These are phyloP conservation scores for Sphecodes monilicornis DNA, from an alignment of 2,888 invertebrate genomes.

Conservation along the genomic window DNA sequence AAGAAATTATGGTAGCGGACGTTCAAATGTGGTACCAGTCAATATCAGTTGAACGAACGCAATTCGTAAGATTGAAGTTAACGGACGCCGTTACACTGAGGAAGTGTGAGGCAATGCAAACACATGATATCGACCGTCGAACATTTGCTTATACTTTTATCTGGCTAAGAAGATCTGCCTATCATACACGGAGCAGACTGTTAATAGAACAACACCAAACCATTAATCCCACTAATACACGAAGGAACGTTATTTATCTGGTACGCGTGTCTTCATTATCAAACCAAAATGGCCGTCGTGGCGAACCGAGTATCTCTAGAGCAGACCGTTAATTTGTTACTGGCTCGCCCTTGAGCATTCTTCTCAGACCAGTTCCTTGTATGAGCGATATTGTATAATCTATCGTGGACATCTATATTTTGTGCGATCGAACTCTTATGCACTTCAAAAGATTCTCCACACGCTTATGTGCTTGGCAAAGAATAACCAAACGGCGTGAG, in stretches of 20 bases:
- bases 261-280: slow-evolving; percentile 65
- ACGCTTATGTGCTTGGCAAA: neutral
- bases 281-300: slow-evolving; percentile 68
- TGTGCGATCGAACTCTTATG: neutral
- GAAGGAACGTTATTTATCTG: slow-evolving; percentile 59
- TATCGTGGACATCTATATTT: slow-evolving; percentile 33
- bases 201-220: slow-evolving; percentile 37
- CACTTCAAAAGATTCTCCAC: slow-evolving; percentile 7
- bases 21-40: neutral
- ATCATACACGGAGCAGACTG: slow-evolving; percentile 6
- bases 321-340: slow-evolving; percentile 35
- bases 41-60: neutral
- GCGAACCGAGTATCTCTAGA: slow-evolving; percentile 55
- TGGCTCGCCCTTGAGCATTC: slow-evolving; percentile 32
- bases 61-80: neutral
- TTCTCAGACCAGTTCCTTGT: slow-evolving; percentile 31
- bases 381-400: slow-evolving; percentile 21
- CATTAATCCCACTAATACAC: slow-evolving; percentile 51
- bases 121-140: slow-evolving; percentile 6
- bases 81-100: neutral
- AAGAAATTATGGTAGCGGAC: neutral
- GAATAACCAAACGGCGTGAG: neutral
- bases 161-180: slow-evolving; percentile 23
- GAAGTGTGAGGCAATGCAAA: slow-evolving; percentile 18
- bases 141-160: slow-evolving; percentile 30